Evolutionary conservation across 2,888 invertebrate genomes (phyloP).

Genomic region (Chelonus formosanus): DNA sequence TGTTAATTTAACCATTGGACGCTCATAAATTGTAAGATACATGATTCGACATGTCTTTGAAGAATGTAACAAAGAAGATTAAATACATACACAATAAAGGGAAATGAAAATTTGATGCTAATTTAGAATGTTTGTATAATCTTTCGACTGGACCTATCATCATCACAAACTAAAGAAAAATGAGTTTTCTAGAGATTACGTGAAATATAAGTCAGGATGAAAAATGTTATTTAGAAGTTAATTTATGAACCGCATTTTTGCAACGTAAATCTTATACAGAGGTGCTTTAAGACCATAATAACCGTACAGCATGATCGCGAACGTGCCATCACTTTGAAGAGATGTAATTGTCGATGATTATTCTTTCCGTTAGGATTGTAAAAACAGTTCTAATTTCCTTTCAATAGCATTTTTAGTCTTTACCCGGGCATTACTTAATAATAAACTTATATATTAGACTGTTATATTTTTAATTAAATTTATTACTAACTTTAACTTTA

Average conservation of each 20-base stretch:
- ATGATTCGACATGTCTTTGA: too few relatives aligned
- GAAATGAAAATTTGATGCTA: constrained; percentile 4
- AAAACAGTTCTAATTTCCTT: too few relatives aligned
- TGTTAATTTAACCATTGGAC: too few relatives aligned
- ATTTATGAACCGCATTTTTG: constrained; percentile 22
- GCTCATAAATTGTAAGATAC: too few relatives aligned
- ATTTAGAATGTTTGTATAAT: constrained; percentile 6
- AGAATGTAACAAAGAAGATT: too few relatives aligned
- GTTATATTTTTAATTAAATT: too few relatives aligned
- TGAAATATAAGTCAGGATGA: neutral
- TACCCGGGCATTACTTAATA: too few relatives aligned
- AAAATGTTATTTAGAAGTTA: constrained; percentile 20
- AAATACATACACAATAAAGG: too few relatives aligned
- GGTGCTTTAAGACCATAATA: constrained; percentile 46
- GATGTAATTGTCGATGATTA: too few relatives aligned
- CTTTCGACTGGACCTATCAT: neutral
- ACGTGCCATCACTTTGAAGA: constrained; percentile 24
- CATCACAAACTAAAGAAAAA: constrained; percentile 24
- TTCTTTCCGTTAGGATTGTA: constrained; percentile 27
- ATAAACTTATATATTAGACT: too few relatives aligned
- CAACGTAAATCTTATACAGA: constrained; percentile 44
- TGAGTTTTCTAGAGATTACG: constrained; percentile 6
- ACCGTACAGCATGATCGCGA: constrained; percentile 40
- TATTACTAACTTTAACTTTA: too few relatives aligned
- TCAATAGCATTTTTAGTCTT: too few relatives aligned